Conservation (phyloP, 2,797 vertebrate genomes). For the Mormyrops boulengeri region DNA sequence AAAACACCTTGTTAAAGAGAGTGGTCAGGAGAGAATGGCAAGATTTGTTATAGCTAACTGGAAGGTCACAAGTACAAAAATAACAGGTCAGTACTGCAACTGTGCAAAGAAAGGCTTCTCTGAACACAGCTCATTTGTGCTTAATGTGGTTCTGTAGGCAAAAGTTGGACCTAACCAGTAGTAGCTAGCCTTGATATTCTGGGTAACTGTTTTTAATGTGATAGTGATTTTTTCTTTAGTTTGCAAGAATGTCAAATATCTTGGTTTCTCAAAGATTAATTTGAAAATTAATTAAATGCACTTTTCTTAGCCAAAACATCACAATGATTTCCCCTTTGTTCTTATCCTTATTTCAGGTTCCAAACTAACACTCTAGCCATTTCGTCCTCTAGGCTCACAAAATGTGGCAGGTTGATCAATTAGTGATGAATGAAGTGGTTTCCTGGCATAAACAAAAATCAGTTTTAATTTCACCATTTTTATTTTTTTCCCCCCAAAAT, state of each 20-base stretch:
- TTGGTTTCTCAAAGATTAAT: background rate
- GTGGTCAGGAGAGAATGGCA: background rate
- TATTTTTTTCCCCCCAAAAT: background rate
- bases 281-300: background rate
- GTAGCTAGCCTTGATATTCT: background rate
- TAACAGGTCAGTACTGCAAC: background rate
- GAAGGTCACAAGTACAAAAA: background rate
- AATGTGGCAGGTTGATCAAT: background rate
- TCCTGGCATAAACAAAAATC: background rate
- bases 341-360: background rate
- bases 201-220: background rate
- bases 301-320: background rate
- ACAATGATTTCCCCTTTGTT: background rate
- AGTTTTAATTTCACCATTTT: background rate
- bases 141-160: background rate
- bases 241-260: background rate
- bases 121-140: background rate
- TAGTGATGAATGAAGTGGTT: background rate
- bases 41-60: background rate
- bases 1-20: background rate
- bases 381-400: background rate
- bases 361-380: background rate
- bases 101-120: background rate
- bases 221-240: background rate
- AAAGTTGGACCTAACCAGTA: background rate